These are phyloP conservation scores for Esox lucius DNA, from an alignment of 2,797 vertebrate species.

Conservation along the genomic window DNA sequence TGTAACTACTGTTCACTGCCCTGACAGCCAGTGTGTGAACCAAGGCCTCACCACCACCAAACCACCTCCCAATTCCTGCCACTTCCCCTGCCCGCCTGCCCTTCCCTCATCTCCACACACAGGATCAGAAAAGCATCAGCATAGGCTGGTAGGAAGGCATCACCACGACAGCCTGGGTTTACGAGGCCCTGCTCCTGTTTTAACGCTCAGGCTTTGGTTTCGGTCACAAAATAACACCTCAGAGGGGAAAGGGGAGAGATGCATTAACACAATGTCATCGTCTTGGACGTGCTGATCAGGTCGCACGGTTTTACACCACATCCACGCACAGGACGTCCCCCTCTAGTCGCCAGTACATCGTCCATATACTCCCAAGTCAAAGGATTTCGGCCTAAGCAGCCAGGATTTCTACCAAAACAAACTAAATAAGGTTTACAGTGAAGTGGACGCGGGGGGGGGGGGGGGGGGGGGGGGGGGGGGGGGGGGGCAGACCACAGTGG, in stretches of 20 bases:
- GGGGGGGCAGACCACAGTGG: not conserved
- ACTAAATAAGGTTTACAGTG: not conserved
- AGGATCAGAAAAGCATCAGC: not conserved
- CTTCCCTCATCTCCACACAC: not conserved
- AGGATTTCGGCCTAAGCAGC: too few relatives aligned
- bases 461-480: too few relatives aligned
- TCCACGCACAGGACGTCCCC: too few relatives aligned
- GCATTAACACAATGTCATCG: not conserved
- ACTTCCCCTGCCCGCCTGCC: not conserved
- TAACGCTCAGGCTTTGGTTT: slow-evolving; percentile 16
- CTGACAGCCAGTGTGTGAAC: not conserved
- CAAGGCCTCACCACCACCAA: not conserved
- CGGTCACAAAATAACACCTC: slow-evolving; percentile 15
- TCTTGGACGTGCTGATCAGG: not conserved
- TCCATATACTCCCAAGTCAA: too few relatives aligned
- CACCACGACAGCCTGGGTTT: slow-evolving; percentile 43
- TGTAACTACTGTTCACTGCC: not conserved
- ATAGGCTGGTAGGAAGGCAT: slow-evolving; percentile 24
- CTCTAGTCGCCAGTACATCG: too few relatives aligned
- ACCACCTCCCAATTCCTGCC: not conserved
- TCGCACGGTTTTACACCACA: not conserved
- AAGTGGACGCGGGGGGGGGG: too few relatives aligned
- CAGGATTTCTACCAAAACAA: not conserved
- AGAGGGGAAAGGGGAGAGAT: too few relatives aligned
- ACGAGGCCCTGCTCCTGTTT: slow-evolving; percentile 21